A percentile compares a stretch with the other conserved stretches of the same genome.
Evolutionary conservation across 2,888 invertebrate genomes (phyloP).

Genomic region (Heliconius cydno): DNA sequence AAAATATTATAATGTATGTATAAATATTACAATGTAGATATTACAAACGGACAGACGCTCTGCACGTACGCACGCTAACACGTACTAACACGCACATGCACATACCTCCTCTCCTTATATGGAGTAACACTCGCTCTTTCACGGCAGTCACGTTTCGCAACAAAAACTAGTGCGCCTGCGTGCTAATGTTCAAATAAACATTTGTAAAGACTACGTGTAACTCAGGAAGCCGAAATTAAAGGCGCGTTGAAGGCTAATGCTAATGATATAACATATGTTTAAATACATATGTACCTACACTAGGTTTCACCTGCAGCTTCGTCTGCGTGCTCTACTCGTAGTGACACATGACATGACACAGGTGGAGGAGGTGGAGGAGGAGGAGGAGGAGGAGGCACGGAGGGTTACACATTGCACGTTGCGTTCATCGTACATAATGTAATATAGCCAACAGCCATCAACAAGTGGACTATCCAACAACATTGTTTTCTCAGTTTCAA

Average conservation of each 20-base stretch:
- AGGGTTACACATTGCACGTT: too few relatives aligned
- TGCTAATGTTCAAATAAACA: slow-evolving; percentile 33
- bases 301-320: neutral
- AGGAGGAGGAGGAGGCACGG: too few relatives aligned
- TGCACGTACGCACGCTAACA: neutral
- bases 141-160: slow-evolving; percentile 34
- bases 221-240: slow-evolving; percentile 19
- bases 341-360: too few relatives aligned
- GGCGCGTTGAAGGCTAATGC: slow-evolving; percentile 10
- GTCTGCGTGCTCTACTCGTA: neutral
- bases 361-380: too few relatives aligned
- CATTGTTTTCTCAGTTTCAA: too few relatives aligned
- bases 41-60: neutral
- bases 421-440: too few relatives aligned
- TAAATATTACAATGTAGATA: neutral
- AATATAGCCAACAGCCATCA: too few relatives aligned
- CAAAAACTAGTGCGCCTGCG: slow-evolving; percentile 28
- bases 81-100: neutral
- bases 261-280: neutral
- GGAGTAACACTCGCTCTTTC: slow-evolving; percentile 24
- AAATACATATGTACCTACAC: neutral
- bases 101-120: slow-evolving; percentile 19
- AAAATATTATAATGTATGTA: neutral
- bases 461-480: too few relatives aligned
- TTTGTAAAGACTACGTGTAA: slow-evolving; percentile 27